These are phyloP conservation scores for Epiblema foenella DNA, from an alignment of 2,888 invertebrate genomes.

Conservation along the genomic window DNA sequence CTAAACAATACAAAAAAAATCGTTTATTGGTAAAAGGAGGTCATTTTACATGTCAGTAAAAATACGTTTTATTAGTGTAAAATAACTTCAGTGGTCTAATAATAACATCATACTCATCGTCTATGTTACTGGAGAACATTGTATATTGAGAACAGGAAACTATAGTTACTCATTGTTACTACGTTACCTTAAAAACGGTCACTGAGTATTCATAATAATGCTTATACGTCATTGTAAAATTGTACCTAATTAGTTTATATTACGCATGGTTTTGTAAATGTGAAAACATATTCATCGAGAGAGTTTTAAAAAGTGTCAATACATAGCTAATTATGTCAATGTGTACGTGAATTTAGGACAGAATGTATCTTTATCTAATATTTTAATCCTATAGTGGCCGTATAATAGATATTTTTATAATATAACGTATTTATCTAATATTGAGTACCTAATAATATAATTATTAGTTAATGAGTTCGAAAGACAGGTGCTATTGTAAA, in stretches of 20 bases:
- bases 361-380: neutral
- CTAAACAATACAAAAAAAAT: too few species aligned
- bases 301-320: neutral
- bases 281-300: neutral
- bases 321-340: neutral
- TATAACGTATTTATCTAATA: neutral
- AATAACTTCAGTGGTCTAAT: neutral
- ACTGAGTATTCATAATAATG: neutral
- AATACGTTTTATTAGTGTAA: neutral
- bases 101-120: neutral
- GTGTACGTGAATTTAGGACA: neutral
- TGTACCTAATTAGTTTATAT: neutral
- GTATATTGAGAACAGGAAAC: neutral
- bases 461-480: constrained; percentile 18
- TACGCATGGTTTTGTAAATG: neutral
- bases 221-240: neutral
- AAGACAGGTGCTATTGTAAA: constrained; percentile 46
- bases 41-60: too few species aligned
- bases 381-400: neutral
- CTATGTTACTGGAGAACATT: neutral
- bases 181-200: neutral
- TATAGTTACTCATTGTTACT: neutral
- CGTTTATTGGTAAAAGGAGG: too few species aligned
- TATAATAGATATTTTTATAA: too few species aligned
- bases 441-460: neutral